These are phyloP conservation scores for Dorcus parallelipipedus DNA, from an alignment of 2,888 invertebrate genomes.

Conservation along the genomic window DNA sequence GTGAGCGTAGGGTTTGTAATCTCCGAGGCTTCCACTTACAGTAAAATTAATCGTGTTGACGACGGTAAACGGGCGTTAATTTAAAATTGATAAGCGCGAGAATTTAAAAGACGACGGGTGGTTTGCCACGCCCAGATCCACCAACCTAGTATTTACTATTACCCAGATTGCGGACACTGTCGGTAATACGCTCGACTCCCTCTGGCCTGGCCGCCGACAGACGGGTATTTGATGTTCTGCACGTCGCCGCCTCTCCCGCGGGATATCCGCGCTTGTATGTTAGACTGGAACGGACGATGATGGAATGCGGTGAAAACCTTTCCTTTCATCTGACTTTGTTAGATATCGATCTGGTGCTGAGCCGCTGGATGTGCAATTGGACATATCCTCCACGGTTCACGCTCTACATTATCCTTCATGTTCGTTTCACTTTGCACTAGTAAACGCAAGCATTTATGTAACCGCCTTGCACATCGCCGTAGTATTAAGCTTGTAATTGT, in stretches of 20 bases:
- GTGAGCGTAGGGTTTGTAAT: no score
- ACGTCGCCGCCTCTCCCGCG: constrained; percentile 21
- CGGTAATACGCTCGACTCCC: not conserved
- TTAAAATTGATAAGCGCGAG: not conserved
- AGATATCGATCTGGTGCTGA: constrained; percentile 33
- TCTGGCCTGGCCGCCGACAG: constrained; percentile 4
- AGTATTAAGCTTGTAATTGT: no score
- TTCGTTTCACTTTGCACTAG: no score
- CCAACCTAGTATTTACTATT: constrained; percentile 31
- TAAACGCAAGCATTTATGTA: no score
- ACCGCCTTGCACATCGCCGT: no score
- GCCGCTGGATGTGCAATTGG: constrained; percentile 15
- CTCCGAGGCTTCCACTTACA: no score
- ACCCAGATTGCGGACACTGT: constrained; percentile 20
- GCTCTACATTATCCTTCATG: not conserved
- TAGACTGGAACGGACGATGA: constrained; percentile 31
- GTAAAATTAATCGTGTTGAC: no score
- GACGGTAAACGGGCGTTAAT: not conserved
- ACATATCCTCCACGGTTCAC: constrained; percentile 19
- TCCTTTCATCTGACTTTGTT: constrained; percentile 36
- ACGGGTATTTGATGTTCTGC: constrained; percentile 21
- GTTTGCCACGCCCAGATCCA: constrained; percentile 29
- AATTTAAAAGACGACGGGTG: not conserved
- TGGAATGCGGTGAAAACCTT: constrained; percentile 38
- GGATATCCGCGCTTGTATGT: constrained; percentile 16